Base-by-base conservation (phyloP, 1,140 invertebrate species). In the Bombyx mandarina region DNA sequence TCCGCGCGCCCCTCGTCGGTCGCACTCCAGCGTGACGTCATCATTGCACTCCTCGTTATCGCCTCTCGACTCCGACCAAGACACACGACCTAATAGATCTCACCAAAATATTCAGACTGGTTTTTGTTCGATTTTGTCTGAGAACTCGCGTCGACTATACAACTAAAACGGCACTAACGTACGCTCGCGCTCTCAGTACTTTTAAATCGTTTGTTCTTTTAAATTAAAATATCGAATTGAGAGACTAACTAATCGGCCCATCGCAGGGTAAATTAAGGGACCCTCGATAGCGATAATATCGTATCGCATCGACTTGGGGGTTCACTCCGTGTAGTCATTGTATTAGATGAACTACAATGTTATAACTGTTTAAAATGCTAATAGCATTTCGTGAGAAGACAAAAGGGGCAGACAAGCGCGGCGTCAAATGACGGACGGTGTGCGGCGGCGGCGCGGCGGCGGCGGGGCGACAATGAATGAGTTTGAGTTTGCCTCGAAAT, bases 11-110 rank as follows among this genome's bases (percentile, higher is more conserved):
- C 55, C 61, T 51, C 60, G 51, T 69, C 69, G 52, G 62, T 62
- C 69, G 58, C 62, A 63, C 67, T 61, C 63, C 61, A 56, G 60
- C 66, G 62, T 82, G 79, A 86, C 82, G 82, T 86, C 82, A 83
- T 72, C 71, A 69, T 72, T 85, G 80, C 82, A 83, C 75, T 82
- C 74, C 79, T 85, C 77, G 79, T 81, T 81, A 83, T 82, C 77
- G 79, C 80, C 82, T 85, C 79, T 77, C 71, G 66, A 65, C 64
- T 67, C 61, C 26, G 26, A 35, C 26, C 62, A 75, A 77, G 64
- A 75, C 72, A 66, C 66, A 69, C 73, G 71, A 69, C 71, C 69
- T 64, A 61, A 66, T 66, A 67, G 65, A 62, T 62, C 62, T 61
- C 62, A 62, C 62, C 54, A 56, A 67, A 67, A 61, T 67, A 64